These are phyloP conservation scores for Graptemys geographica DNA, from an alignment of 2,797 vertebrate species.

Conservation along the genomic window DNA sequence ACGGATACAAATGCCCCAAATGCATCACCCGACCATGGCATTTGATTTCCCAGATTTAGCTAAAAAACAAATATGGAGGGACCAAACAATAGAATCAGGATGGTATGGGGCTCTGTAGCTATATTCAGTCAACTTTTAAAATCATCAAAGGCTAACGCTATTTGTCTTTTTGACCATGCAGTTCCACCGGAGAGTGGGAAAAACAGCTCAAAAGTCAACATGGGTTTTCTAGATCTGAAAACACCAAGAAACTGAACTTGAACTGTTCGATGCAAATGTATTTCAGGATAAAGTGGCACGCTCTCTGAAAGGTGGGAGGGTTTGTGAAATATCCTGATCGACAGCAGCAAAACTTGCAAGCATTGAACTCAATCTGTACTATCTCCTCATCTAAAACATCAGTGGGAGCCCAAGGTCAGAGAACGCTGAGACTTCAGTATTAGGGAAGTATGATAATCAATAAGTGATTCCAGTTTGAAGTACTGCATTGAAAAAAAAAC, in stretches of 20 bases:
- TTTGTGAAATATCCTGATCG: accelerated
- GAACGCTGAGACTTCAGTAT: not conserved
- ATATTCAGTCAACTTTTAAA: not conserved
- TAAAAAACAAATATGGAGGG: not conserved
- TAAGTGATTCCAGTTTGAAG: not conserved
- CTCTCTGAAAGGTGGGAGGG: not conserved
- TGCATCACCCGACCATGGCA: not conserved
- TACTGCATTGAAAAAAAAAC: not conserved
- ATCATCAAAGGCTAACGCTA: not conserved
- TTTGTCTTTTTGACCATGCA: not conserved
- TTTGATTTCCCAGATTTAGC: not conserved
- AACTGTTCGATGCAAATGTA: not conserved
- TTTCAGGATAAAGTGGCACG: not conserved
- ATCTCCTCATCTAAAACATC: not conserved
- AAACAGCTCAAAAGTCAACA: not conserved
- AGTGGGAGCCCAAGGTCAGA: not conserved
- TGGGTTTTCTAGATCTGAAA: not conserved
- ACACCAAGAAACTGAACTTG: not conserved
- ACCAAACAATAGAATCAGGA: not conserved
- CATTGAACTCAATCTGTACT: not conserved
- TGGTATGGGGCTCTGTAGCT: not conserved
- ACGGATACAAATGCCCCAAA: not conserved
- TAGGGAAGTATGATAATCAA: not conserved
- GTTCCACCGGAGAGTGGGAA: not conserved
- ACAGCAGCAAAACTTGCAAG: not conserved